Base-by-base conservation (phyloP, 1,140 invertebrate genomes). In the Drosophila lini region DNA sequence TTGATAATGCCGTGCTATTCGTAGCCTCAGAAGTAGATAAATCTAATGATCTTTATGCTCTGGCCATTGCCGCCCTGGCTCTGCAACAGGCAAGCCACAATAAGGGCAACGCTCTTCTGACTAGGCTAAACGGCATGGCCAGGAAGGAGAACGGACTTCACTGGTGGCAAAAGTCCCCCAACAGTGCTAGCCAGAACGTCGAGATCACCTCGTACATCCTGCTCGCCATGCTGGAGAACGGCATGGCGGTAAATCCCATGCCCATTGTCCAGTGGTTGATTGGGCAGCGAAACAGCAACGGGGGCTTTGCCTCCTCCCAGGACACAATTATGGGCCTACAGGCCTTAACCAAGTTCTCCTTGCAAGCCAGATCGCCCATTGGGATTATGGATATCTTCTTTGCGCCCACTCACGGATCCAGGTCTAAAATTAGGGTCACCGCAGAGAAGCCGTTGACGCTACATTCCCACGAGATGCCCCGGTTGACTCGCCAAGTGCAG, bases 171-270 rank as follows among this genome's bases (percentile, higher is more conserved):
- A 89, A 82, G 31, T 91, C 92, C 31, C 94, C 94, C 11, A 44
- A 36, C 2, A n/a, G 45, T 5, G 9, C 93, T 56, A 95, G 95
- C 10, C 93, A 94, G 15, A 95, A 96, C 79, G 94, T 97, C 19
- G 96, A 97, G 92, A 96, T 96, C 74, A 96, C 96, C 1, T 93
- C 96, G 0, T 97, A 97, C 84, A 95, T 94, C 3, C 81, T 97
- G 31, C 86, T 97, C 47, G 94, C 95, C 7, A 92, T 95, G 25
- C 81, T 96, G 10, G 94, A 94, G 83, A 85, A 94, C 5, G 41
- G 94, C 8, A 93, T 93, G 4, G 91, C 95, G 10, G 93, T 94
- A 4, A 93, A 94, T 2, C 93, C 93, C 5, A 84, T 94, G 31
- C 94, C 94, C 45, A 94, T 94, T 4, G 91, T 95, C 2, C 93